Base-by-base conservation (phyloP, 2,113 vertebrate genomes). In the Actenoides lindsayi region DNA sequence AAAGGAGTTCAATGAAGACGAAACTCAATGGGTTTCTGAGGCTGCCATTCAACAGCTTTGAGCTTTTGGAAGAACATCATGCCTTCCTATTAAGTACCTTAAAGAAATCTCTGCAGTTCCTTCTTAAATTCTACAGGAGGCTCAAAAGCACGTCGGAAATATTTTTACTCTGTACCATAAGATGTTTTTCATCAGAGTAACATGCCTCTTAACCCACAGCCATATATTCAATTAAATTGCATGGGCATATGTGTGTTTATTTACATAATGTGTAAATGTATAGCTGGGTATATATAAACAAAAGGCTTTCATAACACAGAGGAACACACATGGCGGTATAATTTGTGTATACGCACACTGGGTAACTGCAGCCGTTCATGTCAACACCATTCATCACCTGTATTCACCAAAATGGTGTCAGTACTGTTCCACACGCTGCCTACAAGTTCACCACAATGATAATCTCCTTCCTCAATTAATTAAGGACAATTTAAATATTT, bases 201-300 rank as follows among this genome's bases (percentile, higher is more conserved):
- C 87, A 85, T 96, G 94, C 96, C 96, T 96, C 92, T 96, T 94
- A 96, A 96, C 94, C 94, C 92, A 91, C 7, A 95, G 91, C 87
- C 87, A 91, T 95, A 96, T 94, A 97, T 95, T 96, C 96, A 96
- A 96, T 96, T 96, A 96, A 96, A 97, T 94, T 95, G 93, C 94
- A 94, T 42, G 89, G 96, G 94, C 96, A 97, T 96, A 97, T 96
- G 96, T 94, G 95, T 95, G 96, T 96, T 96, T 97, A 97, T 96
- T 96, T 96, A 96, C 95, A 94, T 93, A 96, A 92, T 94, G 95
- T 97, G 96, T 91, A 96, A 97, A 97, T 92, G 96, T 97, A 97
- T 96, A 97, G 92, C 95, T 91, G 95, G 91, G 91, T 96, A 96
- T 96, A 90, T 91, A 93, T 96, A 97, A 97, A 96, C 94, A 96